These are phyloP conservation scores for Julus scandinavius DNA, from an alignment of 2,888 invertebrate species.

Conservation along the genomic window DNA sequence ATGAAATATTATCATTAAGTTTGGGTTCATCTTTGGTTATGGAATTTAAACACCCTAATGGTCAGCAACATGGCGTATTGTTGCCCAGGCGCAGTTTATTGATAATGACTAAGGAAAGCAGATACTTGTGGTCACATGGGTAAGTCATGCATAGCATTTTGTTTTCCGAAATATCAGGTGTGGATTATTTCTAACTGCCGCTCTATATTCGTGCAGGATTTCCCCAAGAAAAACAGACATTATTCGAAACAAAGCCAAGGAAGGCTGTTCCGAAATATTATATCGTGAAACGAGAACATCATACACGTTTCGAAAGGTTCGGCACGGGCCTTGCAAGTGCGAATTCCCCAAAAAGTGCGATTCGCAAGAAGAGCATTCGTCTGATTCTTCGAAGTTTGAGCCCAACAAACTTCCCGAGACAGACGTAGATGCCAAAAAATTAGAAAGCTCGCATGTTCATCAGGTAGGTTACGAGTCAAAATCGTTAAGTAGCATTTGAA, in stretches of 20 bases:
- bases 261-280: neutral
- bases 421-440: neutral
- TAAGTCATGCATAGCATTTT: neutral
- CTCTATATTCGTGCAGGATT: neutral
- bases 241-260: neutral
- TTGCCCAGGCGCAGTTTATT: slow-evolving; percentile 7
- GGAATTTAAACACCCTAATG: neutral
- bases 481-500: too few species aligned
- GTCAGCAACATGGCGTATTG: slow-evolving; percentile 2
- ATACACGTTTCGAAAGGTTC: slow-evolving; percentile 2
- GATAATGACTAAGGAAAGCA: slow-evolving; percentile 33
- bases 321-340: neutral
- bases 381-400: neutral
- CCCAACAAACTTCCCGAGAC: neutral
- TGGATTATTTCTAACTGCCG: too few species aligned
- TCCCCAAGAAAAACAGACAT: neutral
- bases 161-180: neutral
- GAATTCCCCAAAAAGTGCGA: neutral
- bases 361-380: neutral
- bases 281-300: neutral
- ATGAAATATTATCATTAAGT: neutral
- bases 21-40: neutral
- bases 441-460: slow-evolving; percentile 1
- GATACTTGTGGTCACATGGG: slow-evolving; percentile 20
- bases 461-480: neutral